Conservation (phyloP, 2,888 invertebrate genomes). For the Thysanoteuthis rhombus region DNA sequence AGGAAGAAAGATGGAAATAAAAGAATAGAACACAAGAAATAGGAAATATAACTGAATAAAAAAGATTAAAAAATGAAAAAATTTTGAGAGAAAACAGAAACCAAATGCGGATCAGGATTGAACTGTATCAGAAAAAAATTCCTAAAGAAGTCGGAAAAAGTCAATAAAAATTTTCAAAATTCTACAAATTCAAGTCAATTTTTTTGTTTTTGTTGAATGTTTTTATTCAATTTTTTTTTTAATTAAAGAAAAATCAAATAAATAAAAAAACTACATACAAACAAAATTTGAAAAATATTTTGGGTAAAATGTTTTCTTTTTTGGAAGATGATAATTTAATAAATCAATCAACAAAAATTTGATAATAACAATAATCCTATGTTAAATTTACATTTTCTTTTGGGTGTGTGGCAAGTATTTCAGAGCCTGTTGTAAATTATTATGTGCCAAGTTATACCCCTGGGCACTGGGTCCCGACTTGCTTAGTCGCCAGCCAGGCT, state of each 20-base stretch:
- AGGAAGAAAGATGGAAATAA: neutral
- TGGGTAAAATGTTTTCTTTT: neutral
- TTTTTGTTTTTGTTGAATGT: neutral
- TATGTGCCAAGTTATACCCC: constrained; percentile 25
- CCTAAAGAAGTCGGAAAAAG: neutral
- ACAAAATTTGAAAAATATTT: neutral
- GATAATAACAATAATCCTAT: neutral
- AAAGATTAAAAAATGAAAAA: neutral
- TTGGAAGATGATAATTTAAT: too few species aligned
- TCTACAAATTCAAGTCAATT: neutral
- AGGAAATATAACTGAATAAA: neutral
- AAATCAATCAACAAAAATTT: neutral
- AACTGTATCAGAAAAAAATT: neutral
- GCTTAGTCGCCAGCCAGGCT: constrained; percentile 32
- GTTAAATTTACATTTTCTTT: neutral
- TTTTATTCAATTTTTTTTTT: too few species aligned
- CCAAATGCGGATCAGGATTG: neutral
- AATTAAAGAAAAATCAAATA: neutral
- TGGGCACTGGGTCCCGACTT: constrained; percentile 31
- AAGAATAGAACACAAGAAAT: neutral
- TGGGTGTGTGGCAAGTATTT: neutral
- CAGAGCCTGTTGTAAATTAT: neutral
- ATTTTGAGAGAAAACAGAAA: neutral
- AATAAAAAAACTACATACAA: neutral
- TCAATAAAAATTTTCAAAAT: neutral